Evolutionary conservation across 2,888 invertebrate species (phyloP).

Genomic region (Ectemnius cavifrons): DNA sequence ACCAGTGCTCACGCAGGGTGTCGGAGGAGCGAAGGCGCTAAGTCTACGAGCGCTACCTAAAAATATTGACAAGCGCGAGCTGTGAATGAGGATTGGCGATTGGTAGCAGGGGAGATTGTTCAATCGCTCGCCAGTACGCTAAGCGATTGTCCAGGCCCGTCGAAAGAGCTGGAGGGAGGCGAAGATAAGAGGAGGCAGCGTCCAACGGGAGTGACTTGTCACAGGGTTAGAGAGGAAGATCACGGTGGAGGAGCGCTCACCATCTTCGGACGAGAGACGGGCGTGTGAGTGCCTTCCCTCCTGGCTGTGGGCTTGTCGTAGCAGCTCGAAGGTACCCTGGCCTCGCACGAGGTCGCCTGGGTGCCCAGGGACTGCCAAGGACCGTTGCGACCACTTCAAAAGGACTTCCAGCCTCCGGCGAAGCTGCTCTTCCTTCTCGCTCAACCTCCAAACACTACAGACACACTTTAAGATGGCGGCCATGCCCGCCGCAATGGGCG

Average conservation of each 20-base stretch:
- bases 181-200: background rate
- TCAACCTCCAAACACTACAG: slow-evolving; percentile 70
- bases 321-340: slow-evolving; percentile 63
- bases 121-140: too few relatives aligned
- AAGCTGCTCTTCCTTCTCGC: slow-evolving; percentile 67
- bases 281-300: slow-evolving; percentile 61
- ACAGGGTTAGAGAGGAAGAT: slow-evolving; percentile 42
- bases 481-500: slow-evolving; percentile 48
- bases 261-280: slow-evolving; percentile 68
- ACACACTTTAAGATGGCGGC: slow-evolving; percentile 72
- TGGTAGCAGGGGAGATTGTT: background rate
- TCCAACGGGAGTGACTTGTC: slow-evolving; percentile 21
- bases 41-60: slow-evolving; percentile 34
- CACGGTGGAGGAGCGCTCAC: slow-evolving; percentile 59
- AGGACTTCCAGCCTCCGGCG: slow-evolving; percentile 70
- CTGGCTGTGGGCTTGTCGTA: slow-evolving; percentile 53
- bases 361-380: slow-evolving; percentile 71
- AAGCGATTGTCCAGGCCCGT: too few relatives aligned
- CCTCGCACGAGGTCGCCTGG: slow-evolving; percentile 70
- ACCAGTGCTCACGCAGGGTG: slow-evolving; percentile 2
- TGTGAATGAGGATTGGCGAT: slow-evolving; percentile 21
- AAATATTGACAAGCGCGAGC: slow-evolving; percentile 45
- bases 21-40: slow-evolving; percentile 15
- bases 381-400: slow-evolving; percentile 67
- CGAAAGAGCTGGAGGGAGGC: background rate